phyloP scores from a whole-genome alignment of 1,140 invertebrate genomes.

The Mactra quadrangularis region DNA sequence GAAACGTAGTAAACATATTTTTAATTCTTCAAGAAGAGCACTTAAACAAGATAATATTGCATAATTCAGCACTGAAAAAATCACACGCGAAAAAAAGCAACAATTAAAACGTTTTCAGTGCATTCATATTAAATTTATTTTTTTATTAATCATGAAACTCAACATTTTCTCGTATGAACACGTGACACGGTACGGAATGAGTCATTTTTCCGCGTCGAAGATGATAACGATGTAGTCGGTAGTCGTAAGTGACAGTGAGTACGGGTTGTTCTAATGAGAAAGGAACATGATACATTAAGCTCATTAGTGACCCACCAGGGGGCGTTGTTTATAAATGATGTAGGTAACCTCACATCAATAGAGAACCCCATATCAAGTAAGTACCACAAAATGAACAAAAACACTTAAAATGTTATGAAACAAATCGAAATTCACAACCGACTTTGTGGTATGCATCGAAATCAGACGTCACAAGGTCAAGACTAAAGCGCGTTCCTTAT shows the following conservation, averaged over 20 bases:
- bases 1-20: no score
- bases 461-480: not conserved
- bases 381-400: constrained; percentile 5
- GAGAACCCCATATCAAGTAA: constrained; percentile 5
- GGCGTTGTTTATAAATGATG: constrained; percentile 40
- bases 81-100: no score
- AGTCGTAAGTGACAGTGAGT: constrained; percentile 29
- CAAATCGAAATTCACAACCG: constrained; percentile 48
- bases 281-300: constrained; percentile 50
- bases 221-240: not conserved
- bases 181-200: no score
- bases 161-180: no score
- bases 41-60: no score
- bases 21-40: no score
- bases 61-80: no score
- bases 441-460: not conserved
- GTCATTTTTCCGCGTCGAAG: constrained; percentile 7
- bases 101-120: no score
- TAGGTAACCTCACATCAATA: constrained; percentile 56
- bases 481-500: no score
- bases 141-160: no score
- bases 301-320: constrained; percentile 36
- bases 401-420: constrained; percentile 37
- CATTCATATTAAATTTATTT: no score
- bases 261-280: constrained; percentile 32